Conservation (phyloP, 2,888 invertebrate species). For the Latheticus oryzae region DNA sequence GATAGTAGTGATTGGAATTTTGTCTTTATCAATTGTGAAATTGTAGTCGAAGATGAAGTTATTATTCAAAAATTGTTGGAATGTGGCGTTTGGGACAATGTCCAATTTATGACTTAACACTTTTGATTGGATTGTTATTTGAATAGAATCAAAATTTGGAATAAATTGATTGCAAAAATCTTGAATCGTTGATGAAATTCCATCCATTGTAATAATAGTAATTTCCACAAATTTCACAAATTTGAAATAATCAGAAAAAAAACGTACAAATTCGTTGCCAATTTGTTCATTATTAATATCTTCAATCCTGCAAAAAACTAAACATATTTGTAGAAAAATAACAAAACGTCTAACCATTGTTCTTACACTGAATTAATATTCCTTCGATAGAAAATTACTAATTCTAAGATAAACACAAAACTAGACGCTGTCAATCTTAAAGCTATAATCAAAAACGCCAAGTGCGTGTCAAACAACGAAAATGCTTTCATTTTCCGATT, state of each 20-base stretch:
- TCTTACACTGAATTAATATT: too few species aligned
- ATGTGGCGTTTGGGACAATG: conserved; percentile 1
- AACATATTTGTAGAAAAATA: too few species aligned
- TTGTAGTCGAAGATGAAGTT: conserved; percentile 20
- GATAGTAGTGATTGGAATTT: neutral
- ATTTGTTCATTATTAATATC: too few species aligned
- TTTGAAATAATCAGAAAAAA: conserved; percentile 7
- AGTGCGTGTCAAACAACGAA: conserved; percentile 43
- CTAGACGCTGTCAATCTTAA: conserved; percentile 40
- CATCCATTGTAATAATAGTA: neutral
- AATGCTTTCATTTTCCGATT: conserved; percentile 29
- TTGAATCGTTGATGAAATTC: neutral
- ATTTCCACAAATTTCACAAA: conserved; percentile 1
- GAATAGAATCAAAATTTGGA: neutral
- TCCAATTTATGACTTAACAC: conserved; percentile 10
- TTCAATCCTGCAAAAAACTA: too few species aligned
- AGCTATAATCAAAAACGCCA: conserved; percentile 43
- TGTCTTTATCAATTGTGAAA: conserved; percentile 4
- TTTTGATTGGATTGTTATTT: too few species aligned
- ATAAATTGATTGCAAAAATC: conserved; percentile 14
- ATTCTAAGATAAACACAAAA: conserved; percentile 34
- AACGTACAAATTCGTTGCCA: conserved; percentile 12
- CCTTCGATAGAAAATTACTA: neutral
- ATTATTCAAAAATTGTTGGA: conserved; percentile 8
- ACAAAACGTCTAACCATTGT: too few species aligned